Evolutionary conservation across 2,797 vertebrate genomes (phyloP).

Genomic region (Enteromius thamalakanensis): DNA sequence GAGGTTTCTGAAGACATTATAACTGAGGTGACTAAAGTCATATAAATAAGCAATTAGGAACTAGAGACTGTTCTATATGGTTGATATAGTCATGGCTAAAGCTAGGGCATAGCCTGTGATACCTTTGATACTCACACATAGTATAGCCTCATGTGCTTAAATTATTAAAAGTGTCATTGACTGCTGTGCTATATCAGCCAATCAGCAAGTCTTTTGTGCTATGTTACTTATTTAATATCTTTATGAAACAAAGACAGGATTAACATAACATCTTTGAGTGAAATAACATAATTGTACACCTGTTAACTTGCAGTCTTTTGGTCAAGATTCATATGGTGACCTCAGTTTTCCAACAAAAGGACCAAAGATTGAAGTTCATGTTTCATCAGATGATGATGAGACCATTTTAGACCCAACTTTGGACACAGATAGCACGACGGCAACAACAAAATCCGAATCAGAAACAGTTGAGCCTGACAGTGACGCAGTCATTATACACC

Average conservation of each 20-base stretch:
- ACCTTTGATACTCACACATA: neutral
- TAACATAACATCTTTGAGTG: constrained; percentile 11
- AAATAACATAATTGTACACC: constrained; percentile 5
- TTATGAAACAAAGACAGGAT: neutral
- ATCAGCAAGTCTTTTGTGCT: constrained; percentile 1
- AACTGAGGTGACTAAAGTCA: constrained; percentile 67
- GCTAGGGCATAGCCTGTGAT: neutral
- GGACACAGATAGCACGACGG: neutral
- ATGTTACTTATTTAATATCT: neutral
- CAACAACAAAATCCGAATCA: constrained; percentile 19
- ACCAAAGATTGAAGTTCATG: constrained; percentile 49
- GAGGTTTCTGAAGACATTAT: constrained; percentile 65
- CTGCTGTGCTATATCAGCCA: neutral
- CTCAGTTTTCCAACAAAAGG: constrained; percentile 61
- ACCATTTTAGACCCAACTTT: constrained; percentile 65
- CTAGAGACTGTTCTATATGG: neutral
- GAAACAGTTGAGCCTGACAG: constrained; percentile 57
- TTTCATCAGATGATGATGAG: constrained; percentile 65
- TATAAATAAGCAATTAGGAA: neutral
- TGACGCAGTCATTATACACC: constrained; percentile 69
- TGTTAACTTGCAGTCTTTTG: constrained; percentile 61
- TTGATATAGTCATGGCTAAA: neutral
- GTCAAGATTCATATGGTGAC: constrained; percentile 71
- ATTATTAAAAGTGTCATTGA: neutral
- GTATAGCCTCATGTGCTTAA: neutral